Percentiles rank a stretch among this genome's conserved stretches.
These are phyloP conservation scores for Indicator maculatus DNA, from an alignment of 2,113 vertebrate species.

Conservation along the genomic window DNA sequence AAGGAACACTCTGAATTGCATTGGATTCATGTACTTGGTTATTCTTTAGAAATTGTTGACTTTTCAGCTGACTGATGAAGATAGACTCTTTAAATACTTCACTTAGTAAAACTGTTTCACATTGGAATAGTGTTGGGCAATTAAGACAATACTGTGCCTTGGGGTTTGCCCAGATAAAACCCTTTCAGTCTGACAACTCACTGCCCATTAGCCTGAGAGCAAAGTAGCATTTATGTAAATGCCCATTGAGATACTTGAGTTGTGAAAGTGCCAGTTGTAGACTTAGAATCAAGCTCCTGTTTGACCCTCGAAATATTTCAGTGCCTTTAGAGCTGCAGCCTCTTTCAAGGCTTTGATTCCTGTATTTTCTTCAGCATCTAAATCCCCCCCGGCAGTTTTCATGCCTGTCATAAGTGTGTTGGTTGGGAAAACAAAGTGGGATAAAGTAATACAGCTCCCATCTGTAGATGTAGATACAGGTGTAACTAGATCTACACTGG, in stretches of 20 bases:
- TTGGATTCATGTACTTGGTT: accelerated
- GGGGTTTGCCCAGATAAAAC: background rate
- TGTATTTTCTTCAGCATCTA: background rate
- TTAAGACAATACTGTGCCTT: background rate
- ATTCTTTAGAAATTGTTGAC: background rate
- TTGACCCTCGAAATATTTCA: background rate
- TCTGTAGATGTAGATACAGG: background rate
- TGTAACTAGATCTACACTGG: background rate
- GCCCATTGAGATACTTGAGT: background rate
- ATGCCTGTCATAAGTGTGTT: accelerated
- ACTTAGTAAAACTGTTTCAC: background rate
- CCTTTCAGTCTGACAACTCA: background rate
- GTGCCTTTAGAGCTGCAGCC: background rate
- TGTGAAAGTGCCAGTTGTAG: background rate
- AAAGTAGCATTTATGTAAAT: background rate
- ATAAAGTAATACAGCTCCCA: background rate
- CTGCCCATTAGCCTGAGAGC: background rate
- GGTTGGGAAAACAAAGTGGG: background rate
- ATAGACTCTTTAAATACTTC: background rate
- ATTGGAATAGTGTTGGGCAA: background rate
- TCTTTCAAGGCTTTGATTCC: background rate
- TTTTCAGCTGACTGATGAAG: background rate
- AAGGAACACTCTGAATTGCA: background rate
- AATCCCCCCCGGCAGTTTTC: background rate
- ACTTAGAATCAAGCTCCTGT: background rate